A percentile compares a stretch with the other conserved stretches of the same genome.
Evolutionary conservation across 2,888 invertebrate genomes (phyloP).

Genomic region (Cosmopolites sordidus): DNA sequence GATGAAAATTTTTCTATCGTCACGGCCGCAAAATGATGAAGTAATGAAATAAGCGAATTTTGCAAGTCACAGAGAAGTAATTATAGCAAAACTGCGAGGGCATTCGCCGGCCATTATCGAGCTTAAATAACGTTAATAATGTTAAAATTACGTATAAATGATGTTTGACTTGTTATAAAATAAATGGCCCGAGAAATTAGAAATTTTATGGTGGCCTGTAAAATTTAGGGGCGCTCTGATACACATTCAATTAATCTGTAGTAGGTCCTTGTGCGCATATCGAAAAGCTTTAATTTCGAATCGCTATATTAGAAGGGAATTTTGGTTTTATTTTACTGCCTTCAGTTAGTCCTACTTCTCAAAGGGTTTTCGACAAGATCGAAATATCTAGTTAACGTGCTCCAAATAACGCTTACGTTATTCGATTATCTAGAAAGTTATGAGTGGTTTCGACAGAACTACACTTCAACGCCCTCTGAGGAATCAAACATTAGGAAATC

Average conservation of each 20-base stretch:
- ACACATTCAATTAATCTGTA: background rate
- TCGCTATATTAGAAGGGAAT: background rate
- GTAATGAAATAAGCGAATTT: slow-evolving; percentile 37
- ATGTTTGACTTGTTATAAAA: slow-evolving; percentile 40
- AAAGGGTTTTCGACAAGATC: too few relatives aligned
- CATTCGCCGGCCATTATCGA: slow-evolving; percentile 32
- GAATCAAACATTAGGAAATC: too few relatives aligned
- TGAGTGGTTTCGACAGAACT: too few relatives aligned
- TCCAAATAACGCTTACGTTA: too few relatives aligned
- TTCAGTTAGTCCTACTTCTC: too few relatives aligned
- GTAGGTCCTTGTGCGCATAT: background rate
- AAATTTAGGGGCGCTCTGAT: slow-evolving; percentile 13
- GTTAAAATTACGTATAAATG: slow-evolving; percentile 38
- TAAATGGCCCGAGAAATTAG: slow-evolving; percentile 40
- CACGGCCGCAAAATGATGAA: slow-evolving; percentile 24
- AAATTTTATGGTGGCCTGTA: slow-evolving; percentile 38
- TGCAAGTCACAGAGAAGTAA: slow-evolving; percentile 36
- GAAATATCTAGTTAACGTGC: too few relatives aligned
- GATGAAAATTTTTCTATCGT: background rate
- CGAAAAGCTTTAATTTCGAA: background rate
- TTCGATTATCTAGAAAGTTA: too few relatives aligned
- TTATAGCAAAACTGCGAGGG: slow-evolving; percentile 29
- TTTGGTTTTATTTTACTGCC: background rate
- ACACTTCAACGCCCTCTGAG: too few relatives aligned
- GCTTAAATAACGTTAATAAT: slow-evolving; percentile 38